Evolutionary conservation across 2,888 invertebrate genomes (phyloP).

Genomic region (Rhimphoctona megacephalus): DNA sequence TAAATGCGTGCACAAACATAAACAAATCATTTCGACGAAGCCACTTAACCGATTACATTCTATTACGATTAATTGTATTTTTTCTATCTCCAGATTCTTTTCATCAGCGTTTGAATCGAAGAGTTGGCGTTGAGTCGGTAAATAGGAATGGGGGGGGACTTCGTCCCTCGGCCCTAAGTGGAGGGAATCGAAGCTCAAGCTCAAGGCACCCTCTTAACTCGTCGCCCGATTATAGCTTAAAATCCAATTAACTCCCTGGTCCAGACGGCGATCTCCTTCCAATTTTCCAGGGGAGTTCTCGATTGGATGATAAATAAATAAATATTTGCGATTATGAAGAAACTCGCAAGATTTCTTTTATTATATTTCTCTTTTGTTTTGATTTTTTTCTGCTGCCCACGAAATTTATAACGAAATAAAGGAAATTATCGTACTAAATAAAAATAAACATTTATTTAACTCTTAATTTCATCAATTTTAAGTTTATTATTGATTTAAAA

Average conservation of each 20-base stretch:
- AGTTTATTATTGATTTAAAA: background rate
- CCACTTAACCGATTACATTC: conserved; percentile 1
- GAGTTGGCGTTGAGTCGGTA: background rate
- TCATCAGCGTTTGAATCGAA: background rate
- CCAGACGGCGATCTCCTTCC: conserved; percentile 41
- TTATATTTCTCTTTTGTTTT: background rate
- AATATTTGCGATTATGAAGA: conserved; percentile 40
- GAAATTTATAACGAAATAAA: background rate
- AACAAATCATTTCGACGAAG: background rate
- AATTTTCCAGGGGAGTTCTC: conserved; percentile 54
- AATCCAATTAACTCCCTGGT: conserved; percentile 63
- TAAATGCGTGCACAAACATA: background rate
- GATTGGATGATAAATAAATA: conserved; percentile 58
- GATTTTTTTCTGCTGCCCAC: background rate
- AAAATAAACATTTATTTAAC: background rate
- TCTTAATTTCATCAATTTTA: background rate
- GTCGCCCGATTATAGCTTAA: conserved; percentile 40
- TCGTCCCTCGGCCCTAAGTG: conserved; percentile 4
- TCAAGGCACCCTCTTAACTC: background rate
- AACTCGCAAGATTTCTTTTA: conserved; percentile 6
- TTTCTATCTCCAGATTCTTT: conserved; percentile 25
- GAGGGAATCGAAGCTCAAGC: conserved; percentile 36
- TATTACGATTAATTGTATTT: background rate
- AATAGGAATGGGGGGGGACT: background rate
- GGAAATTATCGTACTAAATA: background rate